Evolutionary conservation across 2,888 invertebrate genomes (phyloP).

Genomic region (Coenonympha glycerion): DNA sequence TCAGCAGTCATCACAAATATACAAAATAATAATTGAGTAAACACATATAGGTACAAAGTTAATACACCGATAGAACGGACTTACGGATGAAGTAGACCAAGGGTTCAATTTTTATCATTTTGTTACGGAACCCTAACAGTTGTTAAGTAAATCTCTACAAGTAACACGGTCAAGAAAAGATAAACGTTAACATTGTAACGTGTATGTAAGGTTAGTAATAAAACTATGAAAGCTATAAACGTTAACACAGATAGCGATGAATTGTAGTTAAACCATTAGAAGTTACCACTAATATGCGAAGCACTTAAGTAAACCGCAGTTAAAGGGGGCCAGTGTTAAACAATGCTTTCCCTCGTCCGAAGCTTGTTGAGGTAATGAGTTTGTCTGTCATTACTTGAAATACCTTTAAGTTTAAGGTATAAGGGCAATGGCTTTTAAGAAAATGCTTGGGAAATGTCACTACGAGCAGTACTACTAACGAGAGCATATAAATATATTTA

Average conservation of each 20-base stretch:
- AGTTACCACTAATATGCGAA: slow-evolving; percentile 14
- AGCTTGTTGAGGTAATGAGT: slow-evolving; percentile 27
- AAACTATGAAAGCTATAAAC: background rate
- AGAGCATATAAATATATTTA: too few relatives aligned
- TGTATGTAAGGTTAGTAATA: background rate
- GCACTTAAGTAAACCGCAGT: slow-evolving; percentile 11
- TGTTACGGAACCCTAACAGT: too few relatives aligned
- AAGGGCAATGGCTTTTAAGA: slow-evolving; percentile 24
- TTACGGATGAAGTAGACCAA: too few relatives aligned
- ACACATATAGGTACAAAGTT: too few relatives aligned
- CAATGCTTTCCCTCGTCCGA: slow-evolving; percentile 28
- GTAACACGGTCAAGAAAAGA: too few relatives aligned
- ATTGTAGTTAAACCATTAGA: background rate
- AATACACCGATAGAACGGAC: too few relatives aligned
- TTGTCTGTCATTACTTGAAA: slow-evolving; percentile 24
- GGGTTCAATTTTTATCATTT: too few relatives aligned
- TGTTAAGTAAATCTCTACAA: too few relatives aligned
- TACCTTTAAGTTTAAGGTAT: slow-evolving; percentile 28
- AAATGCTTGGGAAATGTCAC: too few relatives aligned
- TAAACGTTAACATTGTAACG: background rate
- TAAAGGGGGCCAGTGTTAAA: slow-evolving; percentile 25
- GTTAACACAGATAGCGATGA: background rate
- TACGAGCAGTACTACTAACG: too few relatives aligned
- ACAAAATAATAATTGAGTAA: too few relatives aligned
- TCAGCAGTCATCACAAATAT: too few relatives aligned